Base-by-base conservation (phyloP, 1,140 invertebrate species). In the Megathymus violae region DNA sequence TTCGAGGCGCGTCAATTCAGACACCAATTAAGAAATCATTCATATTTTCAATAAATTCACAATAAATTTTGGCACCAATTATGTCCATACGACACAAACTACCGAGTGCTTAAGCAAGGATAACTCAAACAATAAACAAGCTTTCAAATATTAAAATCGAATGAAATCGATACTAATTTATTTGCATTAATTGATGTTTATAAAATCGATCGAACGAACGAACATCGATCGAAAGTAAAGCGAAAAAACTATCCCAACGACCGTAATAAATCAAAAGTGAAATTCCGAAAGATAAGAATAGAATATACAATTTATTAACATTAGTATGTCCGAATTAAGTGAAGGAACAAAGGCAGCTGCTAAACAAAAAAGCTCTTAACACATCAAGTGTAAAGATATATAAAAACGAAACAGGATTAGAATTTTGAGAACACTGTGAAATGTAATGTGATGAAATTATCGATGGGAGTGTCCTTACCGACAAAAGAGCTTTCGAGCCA, bases 401-500 rank as follows among this genome's bases (percentile, higher is more conserved):
- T n/a, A n/a, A n/a, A n/a, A n/a, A n/a, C n/a, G n/a, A n/a, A n/a
- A n/a, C n/a, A n/a, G n/a, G n/a, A n/a, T 9, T 31, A 9, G 4
- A 10, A 31, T 7, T 31, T 6, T 7, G 7, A 31, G 27, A 22
- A 22, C 19, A n/a, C n/a, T n/a, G n/a, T n/a, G n/a, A n/a, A n/a
- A n/a, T n/a, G n/a, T n/a, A n/a, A n/a, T n/a, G n/a, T n/a, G n/a
- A n/a, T n/a, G n/a, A n/a, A n/a, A n/a, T n/a, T n/a, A n/a, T n/a
- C n/a, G n/a, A n/a, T n/a, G n/a, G n/a, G n/a, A n/a, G n/a, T n/a
- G 19, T 22, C 2, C 88, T 81, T 58, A 92, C 91, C 94, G 64
- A 97, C 96, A 91, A 98, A 98, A 62, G 96, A 97, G 89, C 96
- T 97, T 85, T 98, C 97, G 82, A 98, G 93, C 97, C 97, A 98